phyloP scores from a whole-genome alignment of 2,797 vertebrate genomes.

The Sebastes minor region DNA sequence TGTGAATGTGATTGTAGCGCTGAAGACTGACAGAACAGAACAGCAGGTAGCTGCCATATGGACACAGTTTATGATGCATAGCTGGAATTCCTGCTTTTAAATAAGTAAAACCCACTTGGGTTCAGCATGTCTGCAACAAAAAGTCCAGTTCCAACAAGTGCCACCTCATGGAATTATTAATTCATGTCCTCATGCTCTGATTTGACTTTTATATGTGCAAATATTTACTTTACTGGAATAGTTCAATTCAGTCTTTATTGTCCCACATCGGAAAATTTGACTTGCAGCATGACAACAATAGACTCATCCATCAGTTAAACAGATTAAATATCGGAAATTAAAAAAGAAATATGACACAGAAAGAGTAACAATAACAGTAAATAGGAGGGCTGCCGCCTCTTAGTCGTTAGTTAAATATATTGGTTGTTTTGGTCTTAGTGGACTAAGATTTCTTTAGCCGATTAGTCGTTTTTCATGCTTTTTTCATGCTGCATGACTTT shows the following conservation, averaged over 20 bases:
- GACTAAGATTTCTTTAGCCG: no score
- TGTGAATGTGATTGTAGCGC: background rate
- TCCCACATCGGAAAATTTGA: background rate
- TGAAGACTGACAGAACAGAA: background rate
- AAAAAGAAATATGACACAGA: background rate
- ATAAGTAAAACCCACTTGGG: background rate
- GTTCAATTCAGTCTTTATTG: background rate
- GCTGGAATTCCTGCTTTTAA: background rate
- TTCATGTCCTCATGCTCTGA: background rate
- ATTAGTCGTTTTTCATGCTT: no score
- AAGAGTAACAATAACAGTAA: background rate
- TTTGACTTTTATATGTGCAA: no score
- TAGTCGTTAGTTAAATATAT: no score
- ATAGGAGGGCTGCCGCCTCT: no score
- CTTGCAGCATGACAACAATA: background rate
- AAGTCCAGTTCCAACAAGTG: background rate
- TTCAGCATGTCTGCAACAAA: background rate
- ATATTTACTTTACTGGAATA: no score
- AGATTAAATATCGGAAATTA: rapidly evolving
- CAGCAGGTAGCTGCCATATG: background rate
- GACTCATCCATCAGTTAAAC: background rate
- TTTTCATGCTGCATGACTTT: no score
- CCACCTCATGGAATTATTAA: background rate
- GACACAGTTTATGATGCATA: background rate
- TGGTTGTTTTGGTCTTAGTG: no score